Base-by-base conservation (phyloP, 2,797 vertebrate genomes). In the Neomorphus geoffroyi region DNA sequence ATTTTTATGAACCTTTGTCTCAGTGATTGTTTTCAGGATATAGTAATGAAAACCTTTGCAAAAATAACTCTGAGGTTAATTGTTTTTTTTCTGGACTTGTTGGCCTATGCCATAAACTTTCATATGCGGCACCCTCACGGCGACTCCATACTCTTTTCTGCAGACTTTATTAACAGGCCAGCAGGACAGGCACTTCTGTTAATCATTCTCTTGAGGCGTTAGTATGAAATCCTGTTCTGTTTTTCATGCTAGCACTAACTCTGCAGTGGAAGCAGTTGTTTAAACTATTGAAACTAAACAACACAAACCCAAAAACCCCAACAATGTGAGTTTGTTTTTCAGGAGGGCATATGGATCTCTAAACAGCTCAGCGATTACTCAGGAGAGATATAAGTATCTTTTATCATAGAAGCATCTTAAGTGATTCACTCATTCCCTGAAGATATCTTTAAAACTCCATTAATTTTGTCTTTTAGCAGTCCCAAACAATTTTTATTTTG, bases 361-460 rank as follows among this genome's bases (percentile, higher is more conserved):
- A 66, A 48, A 71, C 21, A 43, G 85, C 86, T 88, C 17, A 7
- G 82, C 80, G 72, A 57, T 81, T 75, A 32, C 57, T 91, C 87
- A 80, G 69, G 80, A 91, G 77, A 91, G 78, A 92, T 80, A 69
- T 0, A 58, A 75, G 79, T 84, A 90, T 87, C 87, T 94, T 88
- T 95, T 93, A 93, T 95, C 58, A 83, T 86, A 92, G 92, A 95
- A 92, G 93, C 92, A 77, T 92, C 93, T 97, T 91, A 96, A 92
- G 75, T 90, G 80, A 92, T 78, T 93, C 92, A 83, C 43, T 92
- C 57, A 88, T 91, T 95, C 86, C 85, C 50, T 33, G 17, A 71
- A 79, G 85, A 82, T 90, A 71, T 69, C 91, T 79, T 95, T 87
- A 71, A 91, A 89, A 37, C 67, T 72, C 41, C 53, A 41, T 65